Evolutionary conservation across 2,888 invertebrate genomes (phyloP).

Genomic region (Oxyteleia sp.): DNA sequence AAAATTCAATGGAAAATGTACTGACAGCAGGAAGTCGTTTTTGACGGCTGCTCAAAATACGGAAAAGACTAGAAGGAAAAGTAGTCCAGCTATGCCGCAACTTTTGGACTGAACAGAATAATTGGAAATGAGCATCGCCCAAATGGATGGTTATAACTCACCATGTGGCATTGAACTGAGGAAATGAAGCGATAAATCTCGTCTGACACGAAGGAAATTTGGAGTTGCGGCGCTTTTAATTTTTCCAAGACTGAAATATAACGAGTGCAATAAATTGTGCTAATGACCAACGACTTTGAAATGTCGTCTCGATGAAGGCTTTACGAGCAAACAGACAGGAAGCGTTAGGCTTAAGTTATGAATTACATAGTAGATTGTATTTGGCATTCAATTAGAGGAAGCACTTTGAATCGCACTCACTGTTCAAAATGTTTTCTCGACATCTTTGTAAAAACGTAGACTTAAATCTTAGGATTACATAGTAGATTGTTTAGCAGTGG

Average conservation of each 20-base stretch:
- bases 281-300: conserved; percentile 46
- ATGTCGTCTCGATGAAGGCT: conserved; percentile 39
- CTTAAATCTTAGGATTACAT: conserved; percentile 1
- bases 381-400: conserved; percentile 19
- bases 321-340: conserved; percentile 16
- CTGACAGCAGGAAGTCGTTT: conserved; percentile 76
- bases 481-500: no score
- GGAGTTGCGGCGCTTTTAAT: conserved; percentile 29
- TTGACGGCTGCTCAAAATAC: conserved; percentile 50
- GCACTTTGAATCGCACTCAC: no score
- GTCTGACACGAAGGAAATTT: conserved; percentile 3
- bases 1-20: conserved; percentile 84
- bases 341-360: conserved; percentile 18
- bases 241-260: conserved; percentile 47
- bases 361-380: conserved; percentile 1
- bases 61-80: conserved; percentile 85
- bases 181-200: not conserved
- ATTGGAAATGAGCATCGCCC: not conserved
- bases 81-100: conserved; percentile 84
- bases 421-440: not conserved
- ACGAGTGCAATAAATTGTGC: conserved; percentile 49
- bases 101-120: conserved; percentile 71
- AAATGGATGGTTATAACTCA: not conserved
- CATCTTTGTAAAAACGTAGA: conserved; percentile 12
- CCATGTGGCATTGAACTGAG: not conserved